Conservation (phyloP, 2,113 vertebrate genomes). For the Bambusicola thoracicus region DNA sequence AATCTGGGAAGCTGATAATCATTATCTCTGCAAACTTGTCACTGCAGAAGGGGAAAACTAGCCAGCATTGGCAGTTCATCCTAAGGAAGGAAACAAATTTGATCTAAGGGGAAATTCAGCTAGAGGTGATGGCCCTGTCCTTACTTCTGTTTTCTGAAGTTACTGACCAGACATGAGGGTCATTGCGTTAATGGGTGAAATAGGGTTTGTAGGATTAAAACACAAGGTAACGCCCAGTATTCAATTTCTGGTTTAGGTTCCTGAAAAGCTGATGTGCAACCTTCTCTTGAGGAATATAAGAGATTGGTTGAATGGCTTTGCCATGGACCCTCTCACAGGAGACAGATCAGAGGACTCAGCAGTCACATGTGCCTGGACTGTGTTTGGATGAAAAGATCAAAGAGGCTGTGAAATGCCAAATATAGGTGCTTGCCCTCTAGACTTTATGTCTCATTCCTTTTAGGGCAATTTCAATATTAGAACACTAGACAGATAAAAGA, state of each 20-base stretch:
- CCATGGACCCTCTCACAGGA: neutral
- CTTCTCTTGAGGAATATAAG: neutral
- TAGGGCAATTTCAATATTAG: conserved; percentile 51
- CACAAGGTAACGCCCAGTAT: neutral
- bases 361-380: neutral
- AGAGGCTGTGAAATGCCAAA: conserved; percentile 42
- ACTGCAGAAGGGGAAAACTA: neutral
- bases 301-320: neutral
- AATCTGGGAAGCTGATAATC: conserved; percentile 53
- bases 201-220: neutral
- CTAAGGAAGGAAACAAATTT: conserved; percentile 38
- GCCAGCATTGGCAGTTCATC: conserved; percentile 6
- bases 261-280: neutral
- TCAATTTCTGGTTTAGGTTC: neutral
- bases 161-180: neutral
- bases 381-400: conserved; percentile 41
- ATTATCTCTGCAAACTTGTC: conserved; percentile 41
- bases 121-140: neutral
- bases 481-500: conserved; percentile 54
- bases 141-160: neutral
- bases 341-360: conserved; percentile 4
- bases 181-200: neutral
- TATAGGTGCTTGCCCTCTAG: neutral
- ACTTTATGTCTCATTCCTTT: conserved; percentile 26
- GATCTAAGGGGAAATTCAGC: neutral